phyloP scores from a whole-genome alignment of 2,113 vertebrate species.

The Spilogale gracilis region DNA sequence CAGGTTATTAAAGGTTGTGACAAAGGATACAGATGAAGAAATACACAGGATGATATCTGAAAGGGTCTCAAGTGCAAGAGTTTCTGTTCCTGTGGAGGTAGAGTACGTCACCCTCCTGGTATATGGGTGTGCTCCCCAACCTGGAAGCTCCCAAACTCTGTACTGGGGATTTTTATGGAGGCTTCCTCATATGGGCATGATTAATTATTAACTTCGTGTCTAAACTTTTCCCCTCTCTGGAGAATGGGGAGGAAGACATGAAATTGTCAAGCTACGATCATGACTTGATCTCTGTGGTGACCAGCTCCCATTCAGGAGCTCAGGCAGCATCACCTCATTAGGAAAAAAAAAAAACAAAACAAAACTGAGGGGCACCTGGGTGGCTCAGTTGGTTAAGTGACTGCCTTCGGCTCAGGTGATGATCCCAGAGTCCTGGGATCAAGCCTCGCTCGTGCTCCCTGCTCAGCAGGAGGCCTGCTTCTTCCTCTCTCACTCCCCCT shows the following conservation, averaged over 20 bases:
- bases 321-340: not conserved
- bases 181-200: not conserved
- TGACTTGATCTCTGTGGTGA: not conserved
- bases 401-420: too few relatives aligned
- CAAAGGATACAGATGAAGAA: not conserved
- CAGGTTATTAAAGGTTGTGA: not conserved
- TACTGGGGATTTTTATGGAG: not conserved
- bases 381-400: too few relatives aligned
- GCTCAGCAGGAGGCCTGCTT: too few relatives aligned
- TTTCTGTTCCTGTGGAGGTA: not conserved
- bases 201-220: not conserved
- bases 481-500: too few relatives aligned
- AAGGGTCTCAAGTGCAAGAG: too few relatives aligned
- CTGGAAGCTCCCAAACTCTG: not conserved
- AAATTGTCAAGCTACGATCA: not conserved
- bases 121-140: not conserved
- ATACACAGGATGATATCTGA: not conserved
- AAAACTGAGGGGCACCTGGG: too few relatives aligned
- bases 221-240: not conserved
- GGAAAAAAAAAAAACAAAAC: not conserved
- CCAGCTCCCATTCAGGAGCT: not conserved
- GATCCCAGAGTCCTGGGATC: too few relatives aligned
- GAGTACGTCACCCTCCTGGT: not conserved
- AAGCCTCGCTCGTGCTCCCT: too few relatives aligned
- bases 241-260: not conserved